Evolutionary conservation across 2,113 vertebrate species (phyloP), one percentile per base, ranked within the genome.

Genomic region (Pteropus alecto): DNA sequence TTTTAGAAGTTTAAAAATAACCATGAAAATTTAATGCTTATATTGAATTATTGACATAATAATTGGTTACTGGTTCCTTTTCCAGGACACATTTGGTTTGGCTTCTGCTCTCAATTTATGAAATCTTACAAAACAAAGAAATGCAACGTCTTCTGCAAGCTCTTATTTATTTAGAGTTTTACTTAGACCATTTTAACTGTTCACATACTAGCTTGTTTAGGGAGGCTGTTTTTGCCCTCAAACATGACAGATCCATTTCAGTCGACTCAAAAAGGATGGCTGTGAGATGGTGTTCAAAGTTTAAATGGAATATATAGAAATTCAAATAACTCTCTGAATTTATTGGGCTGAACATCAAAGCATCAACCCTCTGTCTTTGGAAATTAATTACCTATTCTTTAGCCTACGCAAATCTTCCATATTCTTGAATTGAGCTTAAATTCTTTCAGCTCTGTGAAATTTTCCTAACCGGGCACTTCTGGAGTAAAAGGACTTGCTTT

Each of bases 41-140:
- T 46, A 70, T 65, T 95, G 84, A 95, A 88, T 98, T 96, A 95
- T 87, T 94, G 90, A 94, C 84, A 35, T 38, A 61, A 28, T 94
- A 90, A 90, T 92, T 79, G 48, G 68, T 65, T 60, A 4, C 85
- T 61, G 51, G 60, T 92, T 95, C 74, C 70, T 97, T 70, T 93
- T 94, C 74, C 94, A 94, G 76, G 21, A 73, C 21, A 26, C 65
- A 41, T 84, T 96, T 96, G 58, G 19, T 65, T 92, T 76, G 79
- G 65, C 82, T 96, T 92, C 88, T 87, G 58, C 65, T 94, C 33
- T 35, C 51, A 22, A 76, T 90, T 87, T 79, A 54, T 79, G 60
- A 82, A 86, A 56, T 92, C 54, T 84, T 89, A 54, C 4, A 33
- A 18, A 61, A 93, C 30, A 86, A 84, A 92, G 51, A 90, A 96